Base-by-base conservation (phyloP, 1,140 invertebrate species). In the Caerostris extrusa region DNA sequence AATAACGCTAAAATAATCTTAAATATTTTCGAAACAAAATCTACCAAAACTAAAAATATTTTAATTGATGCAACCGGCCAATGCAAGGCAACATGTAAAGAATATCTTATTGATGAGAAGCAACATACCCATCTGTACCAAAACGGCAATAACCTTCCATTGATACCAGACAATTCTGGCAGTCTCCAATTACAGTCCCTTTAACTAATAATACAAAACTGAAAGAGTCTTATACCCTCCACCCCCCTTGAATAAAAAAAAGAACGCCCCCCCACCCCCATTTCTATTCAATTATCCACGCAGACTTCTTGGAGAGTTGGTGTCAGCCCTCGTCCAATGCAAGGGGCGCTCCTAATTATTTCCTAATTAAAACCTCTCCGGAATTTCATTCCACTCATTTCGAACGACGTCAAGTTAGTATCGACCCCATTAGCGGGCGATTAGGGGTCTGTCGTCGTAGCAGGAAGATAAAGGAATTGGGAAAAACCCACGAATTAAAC, bases 231-330 rank as follows among this genome's bases (percentile, higher is more conserved):
- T n/a, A n/a, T n/a, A n/a, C 12, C 4, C 5, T 14, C 0, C 5
- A 14, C 60, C 1, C 10, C 8, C 2, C 0, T 61, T 17, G 0
- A 61, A 61, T 12, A 61, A 64, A 64, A 64, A 53, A 77, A 12
- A 77, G 8, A 53, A 77, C 7, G 3, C 71, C 34, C 34, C 53
- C 12, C n/a, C n/a, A n/a, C 34, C 53, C 12, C 71, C 3, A 53
- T 77, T 77, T 77, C 71, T 34, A 77, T 77, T 77, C 50, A 77
- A 77, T 77, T 77, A 53, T 77, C 71, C 34, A 53, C 10, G 10
- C 7, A 3, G 34, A 8, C 19, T 77, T 77, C 53, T 77, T 77
- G 34, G 34, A 34, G 34, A 34, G 34, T 34, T 34, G 71, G 34
- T 34, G 34, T 77, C 71, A 50, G 34, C 34, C 34, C n/a, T 50